phyloP scores from a whole-genome alignment of 1,140 invertebrate species.

The Cryptotermes secundus region DNA sequence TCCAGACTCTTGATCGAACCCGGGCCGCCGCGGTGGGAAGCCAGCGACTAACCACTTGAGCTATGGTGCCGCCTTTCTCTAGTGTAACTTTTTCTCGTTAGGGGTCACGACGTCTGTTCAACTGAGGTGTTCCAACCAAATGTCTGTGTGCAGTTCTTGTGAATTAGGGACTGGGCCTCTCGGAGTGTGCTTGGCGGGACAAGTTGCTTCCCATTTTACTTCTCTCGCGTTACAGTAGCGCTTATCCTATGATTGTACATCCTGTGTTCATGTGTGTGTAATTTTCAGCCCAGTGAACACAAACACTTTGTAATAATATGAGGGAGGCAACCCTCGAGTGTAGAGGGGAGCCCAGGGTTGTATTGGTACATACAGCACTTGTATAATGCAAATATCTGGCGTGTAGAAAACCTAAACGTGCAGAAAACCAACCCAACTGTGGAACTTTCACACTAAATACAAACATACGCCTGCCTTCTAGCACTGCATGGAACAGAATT shows the following conservation, averaged over 20 bases:
- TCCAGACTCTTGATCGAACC: too few species aligned
- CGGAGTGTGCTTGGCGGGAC: too few species aligned
- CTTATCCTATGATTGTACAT: not conserved
- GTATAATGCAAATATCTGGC: not conserved
- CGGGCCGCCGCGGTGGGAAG: too few species aligned
- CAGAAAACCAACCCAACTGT: conserved; percentile 11
- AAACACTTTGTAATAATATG: conserved; percentile 18
- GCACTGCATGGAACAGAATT: too few species aligned
- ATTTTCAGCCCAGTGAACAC: not conserved
- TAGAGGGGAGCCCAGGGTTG: not conserved
- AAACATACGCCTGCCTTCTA: not conserved
- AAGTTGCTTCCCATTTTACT: not conserved
- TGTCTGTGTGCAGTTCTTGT: too few species aligned
- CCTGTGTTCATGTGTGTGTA: not conserved
- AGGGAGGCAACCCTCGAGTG: not conserved
- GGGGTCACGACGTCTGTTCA: too few species aligned
- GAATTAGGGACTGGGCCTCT: too few species aligned
- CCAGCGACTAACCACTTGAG: too few species aligned
- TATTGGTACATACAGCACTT: not conserved
- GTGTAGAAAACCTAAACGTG: not conserved
- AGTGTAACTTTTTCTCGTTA: too few species aligned
- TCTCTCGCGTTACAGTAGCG: not conserved
- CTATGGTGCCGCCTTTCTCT: too few species aligned
- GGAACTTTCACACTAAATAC: not conserved
- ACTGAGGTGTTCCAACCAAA: too few species aligned